A percentile compares a stretch with the other conserved stretches of the same genome.
These are phyloP conservation scores for Mystacornis crossleyi DNA, from an alignment of 2,113 vertebrate species.

Conservation along the genomic window DNA sequence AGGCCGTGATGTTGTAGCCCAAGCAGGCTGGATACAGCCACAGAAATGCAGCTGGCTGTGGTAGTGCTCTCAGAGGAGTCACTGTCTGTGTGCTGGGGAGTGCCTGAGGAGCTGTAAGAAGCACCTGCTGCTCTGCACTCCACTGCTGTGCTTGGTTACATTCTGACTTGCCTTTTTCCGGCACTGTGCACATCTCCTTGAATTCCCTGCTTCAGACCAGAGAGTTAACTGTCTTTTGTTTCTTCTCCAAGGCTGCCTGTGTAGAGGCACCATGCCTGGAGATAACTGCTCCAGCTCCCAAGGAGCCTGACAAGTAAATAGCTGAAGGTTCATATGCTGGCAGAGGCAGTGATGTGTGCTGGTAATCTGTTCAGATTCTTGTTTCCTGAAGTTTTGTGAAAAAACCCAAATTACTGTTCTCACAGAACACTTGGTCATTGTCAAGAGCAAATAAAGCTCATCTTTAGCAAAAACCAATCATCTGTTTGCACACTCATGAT, in stretches of 20 bases:
- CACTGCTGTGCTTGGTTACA: background rate
- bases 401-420: background rate
- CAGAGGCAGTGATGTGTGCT: background rate
- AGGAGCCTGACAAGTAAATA: background rate
- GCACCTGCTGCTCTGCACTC: background rate
- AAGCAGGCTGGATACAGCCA: background rate
- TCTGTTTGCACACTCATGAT: fast-evolving
- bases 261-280: fast-evolving
- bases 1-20: background rate
- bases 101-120: fast-evolving
- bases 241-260: too few relatives aligned
- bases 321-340: background rate
- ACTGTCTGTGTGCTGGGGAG: fast-evolving
- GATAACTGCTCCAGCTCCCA: fast-evolving
- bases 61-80: background rate
- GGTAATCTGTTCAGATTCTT: background rate
- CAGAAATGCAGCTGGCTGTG: background rate
- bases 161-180: background rate
- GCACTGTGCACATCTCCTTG: background rate
- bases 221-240: background rate
- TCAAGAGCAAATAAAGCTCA: background rate
- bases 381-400: background rate
- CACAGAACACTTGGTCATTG: background rate
- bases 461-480: background rate
- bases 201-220: background rate